Conservation (phyloP, 2,888 invertebrate species). For the Heliothis peltigera region DNA sequence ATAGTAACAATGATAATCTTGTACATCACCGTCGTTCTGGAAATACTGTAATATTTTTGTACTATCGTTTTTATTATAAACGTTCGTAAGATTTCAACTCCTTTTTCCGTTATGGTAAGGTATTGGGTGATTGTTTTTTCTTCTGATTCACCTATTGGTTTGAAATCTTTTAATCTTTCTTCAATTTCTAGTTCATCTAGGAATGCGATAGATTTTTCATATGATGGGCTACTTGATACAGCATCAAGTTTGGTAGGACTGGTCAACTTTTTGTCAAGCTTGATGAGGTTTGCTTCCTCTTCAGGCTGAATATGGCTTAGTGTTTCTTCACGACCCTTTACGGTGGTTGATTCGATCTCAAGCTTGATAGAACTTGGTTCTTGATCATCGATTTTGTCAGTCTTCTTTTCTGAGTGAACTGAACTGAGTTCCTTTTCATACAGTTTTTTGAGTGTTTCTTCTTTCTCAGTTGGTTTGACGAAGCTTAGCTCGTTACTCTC, state of each 20-base stretch:
- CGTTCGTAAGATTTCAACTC: conserved; percentile 38
- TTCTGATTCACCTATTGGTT: conserved; percentile 44
- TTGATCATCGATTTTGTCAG: not conserved
- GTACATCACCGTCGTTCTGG: conserved; percentile 32
- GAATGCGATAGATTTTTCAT: conserved; percentile 41
- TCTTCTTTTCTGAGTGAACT: not conserved
- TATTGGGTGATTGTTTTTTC: conserved; percentile 40
- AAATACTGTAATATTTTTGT: conserved; percentile 47
- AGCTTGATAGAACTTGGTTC: not conserved
- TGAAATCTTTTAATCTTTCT: conserved; percentile 42
- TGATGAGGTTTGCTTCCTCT: not conserved
- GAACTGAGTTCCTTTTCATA: not conserved
- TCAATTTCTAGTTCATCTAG: conserved; percentile 34
- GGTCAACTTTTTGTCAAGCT: not conserved
- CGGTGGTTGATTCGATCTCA: no score
- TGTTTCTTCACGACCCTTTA: no score
- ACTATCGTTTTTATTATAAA: conserved; percentile 44
- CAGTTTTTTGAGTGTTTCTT: no score
- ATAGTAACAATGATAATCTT: conserved; percentile 45
- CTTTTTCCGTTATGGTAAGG: conserved; percentile 41
- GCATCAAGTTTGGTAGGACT: conserved; percentile 1
- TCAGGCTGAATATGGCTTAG: not conserved
- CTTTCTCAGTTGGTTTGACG: conserved; percentile 3
- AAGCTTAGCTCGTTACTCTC: conserved; percentile 12
- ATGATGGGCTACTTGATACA: conserved; percentile 12